Evolutionary conservation across 2,797 vertebrate species (phyloP).

Genomic region (Ceryle rudis): DNA sequence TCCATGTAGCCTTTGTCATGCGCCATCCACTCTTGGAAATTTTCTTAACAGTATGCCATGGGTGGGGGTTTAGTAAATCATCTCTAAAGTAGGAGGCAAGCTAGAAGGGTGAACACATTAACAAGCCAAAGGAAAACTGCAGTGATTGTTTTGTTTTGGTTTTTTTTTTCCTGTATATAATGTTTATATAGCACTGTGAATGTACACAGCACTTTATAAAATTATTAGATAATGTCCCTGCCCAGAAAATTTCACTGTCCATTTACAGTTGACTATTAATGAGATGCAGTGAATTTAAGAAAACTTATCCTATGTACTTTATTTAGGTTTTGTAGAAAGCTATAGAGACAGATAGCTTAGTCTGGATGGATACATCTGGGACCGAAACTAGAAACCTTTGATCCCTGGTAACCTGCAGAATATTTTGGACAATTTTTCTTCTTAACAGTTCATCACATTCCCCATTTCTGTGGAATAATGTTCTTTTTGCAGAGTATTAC

Average conservation of each 20-base stretch:
- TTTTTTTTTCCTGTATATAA: neutral
- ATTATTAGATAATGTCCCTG: neutral
- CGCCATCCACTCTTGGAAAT: neutral
- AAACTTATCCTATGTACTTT: neutral
- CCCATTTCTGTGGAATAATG: constrained; percentile 7
- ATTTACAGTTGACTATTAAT: constrained; percentile 15
- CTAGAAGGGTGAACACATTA: constrained; percentile 16
- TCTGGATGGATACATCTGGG: neutral
- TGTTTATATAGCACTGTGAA: constrained; percentile 47
- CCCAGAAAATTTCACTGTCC: constrained; percentile 24
- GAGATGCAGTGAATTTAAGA: constrained; percentile 32
- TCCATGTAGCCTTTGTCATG: constrained; percentile 11
- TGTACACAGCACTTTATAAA: constrained; percentile 59
- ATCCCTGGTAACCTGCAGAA: neutral
- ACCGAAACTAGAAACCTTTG: neutral
- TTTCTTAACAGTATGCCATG: neutral
- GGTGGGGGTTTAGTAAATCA: constrained; percentile 2
- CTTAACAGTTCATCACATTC: constrained; percentile 8
- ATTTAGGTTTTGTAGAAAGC: neutral
- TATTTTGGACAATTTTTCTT: neutral
- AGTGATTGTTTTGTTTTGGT: neutral
- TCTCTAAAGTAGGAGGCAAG: constrained; percentile 14
- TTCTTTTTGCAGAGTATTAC: constrained; percentile 9
- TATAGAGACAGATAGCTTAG: neutral
- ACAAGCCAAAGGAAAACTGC: constrained; percentile 71